phyloP scores from a whole-genome alignment of 2,113 vertebrate species.

The Sinocyclocheilus anshuiensis region DNA sequence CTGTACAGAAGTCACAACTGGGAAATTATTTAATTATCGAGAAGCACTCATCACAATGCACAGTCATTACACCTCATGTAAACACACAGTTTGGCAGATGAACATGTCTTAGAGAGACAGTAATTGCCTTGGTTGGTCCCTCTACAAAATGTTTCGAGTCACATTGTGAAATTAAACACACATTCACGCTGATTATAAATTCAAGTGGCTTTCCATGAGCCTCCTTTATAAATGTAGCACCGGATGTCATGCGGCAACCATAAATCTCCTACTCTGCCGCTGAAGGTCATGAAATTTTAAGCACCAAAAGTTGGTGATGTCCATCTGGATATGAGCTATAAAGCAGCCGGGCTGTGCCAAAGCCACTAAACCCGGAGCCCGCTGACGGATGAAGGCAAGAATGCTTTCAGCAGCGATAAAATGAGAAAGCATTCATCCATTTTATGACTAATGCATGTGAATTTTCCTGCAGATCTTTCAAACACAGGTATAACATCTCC shows the following conservation, averaged over 20 bases:
- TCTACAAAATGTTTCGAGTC: neutral
- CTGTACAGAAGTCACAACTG: neutral
- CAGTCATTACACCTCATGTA: neutral
- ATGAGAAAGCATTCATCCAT: slow-evolving; percentile 38
- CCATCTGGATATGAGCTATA: slow-evolving; percentile 27
- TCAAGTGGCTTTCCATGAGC: neutral
- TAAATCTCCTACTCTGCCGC: neutral
- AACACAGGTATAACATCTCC: neutral
- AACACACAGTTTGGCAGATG: slow-evolving; percentile 22
- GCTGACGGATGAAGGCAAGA: slow-evolving; percentile 40
- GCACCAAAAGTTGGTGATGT: slow-evolving; percentile 19
- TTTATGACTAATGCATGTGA: slow-evolving; percentile 40
- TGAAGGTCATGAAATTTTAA: slow-evolving; percentile 38
- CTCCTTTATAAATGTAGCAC: neutral
- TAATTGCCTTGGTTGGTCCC: slow-evolving; percentile 1
- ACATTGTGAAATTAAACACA: neutral
- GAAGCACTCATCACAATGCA: neutral
- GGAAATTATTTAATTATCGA: neutral
- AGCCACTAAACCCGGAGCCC: slow-evolving; percentile 28
- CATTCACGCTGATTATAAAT: neutral
- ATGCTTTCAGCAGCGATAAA: slow-evolving; percentile 37
- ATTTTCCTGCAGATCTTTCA: slow-evolving; percentile 33
- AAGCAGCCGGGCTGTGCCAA: slow-evolving; percentile 23
- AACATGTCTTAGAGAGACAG: slow-evolving; percentile 19
- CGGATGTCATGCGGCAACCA: neutral